These are phyloP conservation scores for Dendroctonus ponderosae DNA, from an alignment of 1,140 invertebrate genomes.

Conservation along the genomic window DNA sequence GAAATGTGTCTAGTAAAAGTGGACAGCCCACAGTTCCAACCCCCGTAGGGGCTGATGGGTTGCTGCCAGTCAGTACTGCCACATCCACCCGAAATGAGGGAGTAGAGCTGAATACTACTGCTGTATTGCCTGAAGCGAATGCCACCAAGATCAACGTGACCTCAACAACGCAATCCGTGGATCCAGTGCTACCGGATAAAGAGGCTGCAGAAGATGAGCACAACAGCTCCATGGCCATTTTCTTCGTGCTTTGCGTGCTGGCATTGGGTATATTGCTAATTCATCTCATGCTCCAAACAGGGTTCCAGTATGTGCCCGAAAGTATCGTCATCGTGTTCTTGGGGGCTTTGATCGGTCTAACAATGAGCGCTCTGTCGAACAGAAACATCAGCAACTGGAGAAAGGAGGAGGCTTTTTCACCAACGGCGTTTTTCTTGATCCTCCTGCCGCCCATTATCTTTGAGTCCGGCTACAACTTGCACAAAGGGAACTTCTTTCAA, in stretches of 20 bases:
- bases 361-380: slow-evolving; percentile 87
- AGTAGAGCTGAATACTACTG: slow-evolving; percentile 15
- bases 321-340: slow-evolving; percentile 96
- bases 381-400: slow-evolving; percentile 89
- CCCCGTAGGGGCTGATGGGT: not conserved
- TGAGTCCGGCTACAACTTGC: slow-evolving; percentile 97
- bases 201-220: slow-evolving; percentile 92
- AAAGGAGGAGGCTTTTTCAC: slow-evolving; percentile 95
- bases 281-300: slow-evolving; percentile 91
- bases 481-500: slow-evolving; percentile 98
- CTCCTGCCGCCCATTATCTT: slow-evolving; percentile 98
- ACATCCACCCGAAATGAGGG: too few species aligned
- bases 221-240: slow-evolving; percentile 94
- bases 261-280: slow-evolving; percentile 91
- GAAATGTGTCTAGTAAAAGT: not conserved
- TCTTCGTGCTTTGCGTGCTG: slow-evolving; percentile 91
- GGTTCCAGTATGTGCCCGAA: slow-evolving; percentile 95
- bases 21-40: not conserved
- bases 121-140: slow-evolving; percentile 12
- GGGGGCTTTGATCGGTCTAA: slow-evolving; percentile 87
- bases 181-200: slow-evolving; percentile 74
- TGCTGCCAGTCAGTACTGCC: too few species aligned
- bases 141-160: slow-evolving; percentile 47
- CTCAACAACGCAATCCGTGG: slow-evolving; percentile 55
- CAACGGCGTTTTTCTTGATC: slow-evolving; percentile 95